Conservation (phyloP, 2,888 invertebrate species). For the Lobophora halterata region DNA sequence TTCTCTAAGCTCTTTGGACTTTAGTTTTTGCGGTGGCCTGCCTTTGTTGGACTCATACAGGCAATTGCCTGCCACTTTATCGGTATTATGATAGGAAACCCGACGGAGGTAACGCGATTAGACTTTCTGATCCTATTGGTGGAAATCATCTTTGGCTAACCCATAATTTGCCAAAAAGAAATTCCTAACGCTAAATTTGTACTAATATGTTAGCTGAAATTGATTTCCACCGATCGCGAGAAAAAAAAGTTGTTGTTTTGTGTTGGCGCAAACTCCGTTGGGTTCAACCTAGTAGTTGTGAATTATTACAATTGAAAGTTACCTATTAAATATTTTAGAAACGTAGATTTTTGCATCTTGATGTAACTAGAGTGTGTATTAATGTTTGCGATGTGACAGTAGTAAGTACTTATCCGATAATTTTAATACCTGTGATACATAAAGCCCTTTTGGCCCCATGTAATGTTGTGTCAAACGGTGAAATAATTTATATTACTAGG, state of each 20-base stretch:
- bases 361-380: constrained; percentile 17
- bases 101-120: not conserved
- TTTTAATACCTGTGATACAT: constrained; percentile 33
- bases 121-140: constrained; percentile 7
- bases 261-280: constrained; percentile 5
- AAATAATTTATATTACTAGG: constrained; percentile 23
- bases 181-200: too few relatives aligned
- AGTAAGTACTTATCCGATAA: constrained; percentile 30
- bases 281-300: constrained; percentile 17
- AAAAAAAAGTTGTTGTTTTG: constrained; percentile 8
- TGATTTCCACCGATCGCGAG: not conserved
- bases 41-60: too few relatives aligned
- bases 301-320: constrained; percentile 25
- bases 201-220: too few relatives aligned
- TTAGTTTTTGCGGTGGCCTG: too few relatives aligned
- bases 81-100: constrained; percentile 16
- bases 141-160: too few relatives aligned
- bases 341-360: constrained; percentile 15
- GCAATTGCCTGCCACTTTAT: constrained; percentile 12
- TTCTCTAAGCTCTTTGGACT: too few relatives aligned
- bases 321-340: constrained; percentile 27
- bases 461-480: constrained; percentile 32
- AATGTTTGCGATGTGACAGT: constrained; percentile 26
- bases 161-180: too few relatives aligned
- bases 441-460: constrained; percentile 32